Percentiles rank a stretch among this genome's conserved stretches.
phyloP scores from a whole-genome alignment of 2,797 vertebrate genomes.

The Sternarchorhynchus goeldii region DNA sequence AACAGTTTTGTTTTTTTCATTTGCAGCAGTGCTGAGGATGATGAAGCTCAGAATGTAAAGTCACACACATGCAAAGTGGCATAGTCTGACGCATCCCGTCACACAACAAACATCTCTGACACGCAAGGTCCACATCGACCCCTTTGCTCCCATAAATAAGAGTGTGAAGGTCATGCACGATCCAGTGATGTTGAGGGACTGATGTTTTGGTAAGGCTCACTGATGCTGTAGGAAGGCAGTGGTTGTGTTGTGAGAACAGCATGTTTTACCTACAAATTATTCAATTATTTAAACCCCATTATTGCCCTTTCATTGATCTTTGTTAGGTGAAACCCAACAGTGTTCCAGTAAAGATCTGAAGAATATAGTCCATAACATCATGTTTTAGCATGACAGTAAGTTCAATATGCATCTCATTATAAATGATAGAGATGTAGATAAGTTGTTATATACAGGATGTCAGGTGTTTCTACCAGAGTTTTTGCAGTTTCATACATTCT shows the following conservation, averaged over 20 bases:
- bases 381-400: constrained; percentile 27
- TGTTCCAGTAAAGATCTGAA: constrained; percentile 36
- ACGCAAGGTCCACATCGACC: constrained; percentile 43
- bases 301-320: constrained; percentile 15
- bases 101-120: constrained; percentile 32
- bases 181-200: constrained; percentile 25
- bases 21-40: constrained; percentile 5
- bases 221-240: constrained; percentile 28
- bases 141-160: constrained; percentile 46
- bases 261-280: constrained; percentile 34
- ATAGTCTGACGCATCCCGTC: constrained; percentile 5
- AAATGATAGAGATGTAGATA: constrained; percentile 2
- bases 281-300: neutral
- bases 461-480: constrained; percentile 26
- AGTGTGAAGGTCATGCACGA: constrained; percentile 45
- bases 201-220: constrained; percentile 39
- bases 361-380: constrained; percentile 34
- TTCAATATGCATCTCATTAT: neutral
- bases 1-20: constrained; percentile 47
- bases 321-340: neutral
- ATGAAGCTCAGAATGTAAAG: constrained; percentile 37
- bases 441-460: constrained; percentile 23
- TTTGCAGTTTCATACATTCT: constrained; percentile 42
- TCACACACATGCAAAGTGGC: constrained; percentile 46
- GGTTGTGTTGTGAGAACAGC: constrained; percentile 19